These are phyloP conservation scores for Harmothoe impar DNA, from an alignment of 2,888 invertebrate genomes.

Conservation along the genomic window DNA sequence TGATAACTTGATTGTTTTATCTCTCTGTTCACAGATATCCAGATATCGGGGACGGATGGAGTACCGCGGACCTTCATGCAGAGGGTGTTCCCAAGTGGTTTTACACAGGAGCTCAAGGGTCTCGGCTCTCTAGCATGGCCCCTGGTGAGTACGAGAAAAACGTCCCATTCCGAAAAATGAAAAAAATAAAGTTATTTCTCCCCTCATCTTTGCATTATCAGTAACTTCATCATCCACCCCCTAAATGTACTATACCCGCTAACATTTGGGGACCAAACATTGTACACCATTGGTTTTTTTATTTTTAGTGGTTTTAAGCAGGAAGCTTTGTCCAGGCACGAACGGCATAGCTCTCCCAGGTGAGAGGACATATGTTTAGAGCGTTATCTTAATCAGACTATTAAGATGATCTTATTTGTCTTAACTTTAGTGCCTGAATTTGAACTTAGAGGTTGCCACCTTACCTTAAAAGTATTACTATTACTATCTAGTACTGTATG, in stretches of 20 bases:
- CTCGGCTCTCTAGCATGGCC: conserved; percentile 44
- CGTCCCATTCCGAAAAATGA: background rate
- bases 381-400: too few relatives aligned
- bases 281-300: background rate
- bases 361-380: too few relatives aligned
- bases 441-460: too few relatives aligned
- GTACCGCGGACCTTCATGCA: background rate
- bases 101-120: conserved; percentile 45
- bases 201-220: background rate
- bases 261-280: background rate
- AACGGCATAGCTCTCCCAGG: too few relatives aligned
- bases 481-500: too few relatives aligned
- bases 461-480: too few relatives aligned
- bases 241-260: background rate
- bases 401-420: too few relatives aligned
- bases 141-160: conserved; percentile 31
- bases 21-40: background rate
- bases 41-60: background rate
- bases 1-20: background rate
- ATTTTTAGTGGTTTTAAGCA: background rate
- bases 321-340: background rate
- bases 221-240: background rate
- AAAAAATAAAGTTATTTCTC: background rate
- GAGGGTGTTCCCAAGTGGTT: conserved; percentile 29
- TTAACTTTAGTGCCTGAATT: too few relatives aligned